Base-by-base conservation (phyloP, 1,140 invertebrate species). In the Drosophila parvula region DNA sequence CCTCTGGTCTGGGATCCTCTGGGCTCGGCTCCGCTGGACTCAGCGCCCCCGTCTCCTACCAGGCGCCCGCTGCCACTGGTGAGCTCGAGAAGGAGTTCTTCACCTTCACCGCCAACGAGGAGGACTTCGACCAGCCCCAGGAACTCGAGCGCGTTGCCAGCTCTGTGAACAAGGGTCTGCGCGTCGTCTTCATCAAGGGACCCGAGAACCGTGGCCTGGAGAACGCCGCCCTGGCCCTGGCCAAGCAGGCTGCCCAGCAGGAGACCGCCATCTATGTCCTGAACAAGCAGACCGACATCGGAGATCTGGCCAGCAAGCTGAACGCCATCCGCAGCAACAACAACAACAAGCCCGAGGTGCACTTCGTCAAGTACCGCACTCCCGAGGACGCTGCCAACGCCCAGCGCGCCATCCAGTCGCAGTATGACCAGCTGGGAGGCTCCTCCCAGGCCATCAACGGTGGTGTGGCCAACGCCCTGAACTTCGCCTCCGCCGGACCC, bases 101-200 rank as follows among this genome's bases (percentile, higher is more conserved):
- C 68, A 86, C 81, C 11, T 90, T 60, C 73, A 56, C 73, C 22
- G 90, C 89, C 64, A 74, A 85, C 58, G 90, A 91, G 38, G 62
- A 83, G 14, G 89, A 91, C 38, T 90, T 89, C 59, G 56, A 83
- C 64, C 74, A 90, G 44, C 78, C 71, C 41, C 60, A 81, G 48
- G 82, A 64, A 28, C 51, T 82, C 38, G 70, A 90, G 30, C 69
- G 77, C 44, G 74, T 71, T 12, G 58, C 79, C 28, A 78, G 61
- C 65, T 69, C 77, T 11, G 73, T 84, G 30, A 84, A 84, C 78
- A 84, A 85, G 78, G 81, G 81, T 32, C 81, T 91, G 38, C 90
- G 89, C 12, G 90, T 91, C 12, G 76, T 91, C 51, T 90, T 91
- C 79, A 90, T 91, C 53, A 90, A 90, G 78, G 88, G 84, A 60